Conservation (phyloP, 2,113 vertebrate genomes). For the Trogon melanurus region DNA sequence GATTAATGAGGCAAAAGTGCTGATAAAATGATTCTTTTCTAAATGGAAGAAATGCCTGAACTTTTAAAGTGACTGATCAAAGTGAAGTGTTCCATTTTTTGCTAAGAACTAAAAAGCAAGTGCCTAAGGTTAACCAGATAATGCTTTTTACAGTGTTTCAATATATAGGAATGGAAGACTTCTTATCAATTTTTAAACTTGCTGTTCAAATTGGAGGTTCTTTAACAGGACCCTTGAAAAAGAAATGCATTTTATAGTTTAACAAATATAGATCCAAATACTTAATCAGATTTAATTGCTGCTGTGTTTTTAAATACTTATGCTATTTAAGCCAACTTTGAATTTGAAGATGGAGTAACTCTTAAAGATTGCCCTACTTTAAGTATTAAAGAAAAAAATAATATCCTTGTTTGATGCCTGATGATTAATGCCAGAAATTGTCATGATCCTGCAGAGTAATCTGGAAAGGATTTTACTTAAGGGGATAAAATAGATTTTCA, state of each 20-base stretch:
- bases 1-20: constrained; percentile 7
- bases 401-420: constrained; percentile 12
- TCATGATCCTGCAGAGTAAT: constrained; percentile 45
- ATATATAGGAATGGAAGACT: neutral
- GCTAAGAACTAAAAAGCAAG: neutral
- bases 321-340: neutral
- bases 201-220: neutral
- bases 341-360: constrained; percentile 22
- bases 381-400: neutral
- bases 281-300: neutral
- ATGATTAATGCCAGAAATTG: constrained; percentile 40
- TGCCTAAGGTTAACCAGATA: neutral
- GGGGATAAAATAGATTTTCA: constrained; percentile 21
- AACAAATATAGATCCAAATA: neutral
- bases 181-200: neutral
- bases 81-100: neutral
- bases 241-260: neutral
- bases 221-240: neutral
- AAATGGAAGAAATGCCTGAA: neutral
- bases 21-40: constrained; percentile 25
- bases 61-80: neutral
- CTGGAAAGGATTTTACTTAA: constrained; percentile 56
- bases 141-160: neutral
- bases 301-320: neutral
- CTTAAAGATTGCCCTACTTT: constrained; percentile 38